Evolutionary conservation across 2,113 vertebrate species (phyloP), one percentile per base, ranked within the genome.

Genomic region (Girardinichthys multiradiatus): DNA sequence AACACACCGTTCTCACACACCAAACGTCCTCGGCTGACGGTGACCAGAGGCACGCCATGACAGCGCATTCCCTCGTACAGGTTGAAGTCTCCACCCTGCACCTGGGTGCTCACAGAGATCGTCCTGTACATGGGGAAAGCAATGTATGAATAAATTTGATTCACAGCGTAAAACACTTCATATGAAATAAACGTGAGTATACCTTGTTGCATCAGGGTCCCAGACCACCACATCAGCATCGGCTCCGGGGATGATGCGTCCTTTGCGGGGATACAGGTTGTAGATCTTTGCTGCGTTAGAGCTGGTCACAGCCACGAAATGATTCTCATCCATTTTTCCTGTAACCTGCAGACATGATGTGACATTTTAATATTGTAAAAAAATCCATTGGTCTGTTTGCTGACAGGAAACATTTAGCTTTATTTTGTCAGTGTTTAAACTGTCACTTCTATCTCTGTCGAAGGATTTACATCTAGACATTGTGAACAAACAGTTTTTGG

Each of bases 251-350:
- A 99, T 96, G 89, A 99, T 96, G 39, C 98, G 95, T 42, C 98
- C 98, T 90, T 99, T 99, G 75, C 97, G 95, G 0, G 98, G 98
- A 81, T 99, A 99, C 74, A 99, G 89, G 89, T 99, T 99, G 94
- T 97, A 96, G 83, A 99, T 94, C 93, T 99, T 99, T n/a, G 98
- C 97, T 0, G 98, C 96, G 0, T 99, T 99, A 62, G 98, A 96
- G 90, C 97, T 99, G 37, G 97, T 99, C 64, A 99, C 95, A 0
- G 98, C 97, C 87, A 99, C 98, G 11, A 99, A 99, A 72, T 96
- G 95, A 87, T 99, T 99, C 91, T 99, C 98, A 0, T 99, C 98
- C 96, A 99, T 97, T 89, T 99, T 99, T 1, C 98, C 98, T 75
- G 97, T 97, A 0, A 99, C 96, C 98, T 99, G 86, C 27, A 71